These are phyloP conservation scores for Gobius niger DNA, from an alignment of 2,113 vertebrate genomes.

Conservation along the genomic window DNA sequence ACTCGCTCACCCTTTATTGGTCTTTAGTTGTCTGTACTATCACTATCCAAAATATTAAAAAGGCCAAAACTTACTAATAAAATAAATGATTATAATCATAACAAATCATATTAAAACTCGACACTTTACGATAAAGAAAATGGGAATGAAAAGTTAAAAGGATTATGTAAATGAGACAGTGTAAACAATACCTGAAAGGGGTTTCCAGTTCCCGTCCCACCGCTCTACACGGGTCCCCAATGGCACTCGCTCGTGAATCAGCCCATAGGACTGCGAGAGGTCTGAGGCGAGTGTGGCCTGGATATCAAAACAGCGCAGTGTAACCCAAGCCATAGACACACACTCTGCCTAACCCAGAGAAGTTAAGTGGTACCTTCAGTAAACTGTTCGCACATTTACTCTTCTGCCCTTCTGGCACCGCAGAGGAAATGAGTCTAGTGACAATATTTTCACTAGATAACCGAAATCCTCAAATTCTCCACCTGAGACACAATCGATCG, in stretches of 20 bases:
- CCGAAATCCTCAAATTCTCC: constrained; percentile 73
- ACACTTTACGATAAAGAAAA: no score
- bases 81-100: no score
- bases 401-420: constrained; percentile 77
- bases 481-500: constrained; percentile 77
- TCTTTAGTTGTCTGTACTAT: no score
- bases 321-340: constrained; percentile 76
- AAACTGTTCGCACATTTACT: constrained; percentile 81
- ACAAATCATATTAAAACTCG: no score
- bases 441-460: constrained; percentile 91
- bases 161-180: not conserved
- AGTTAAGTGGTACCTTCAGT: constrained; percentile 72
- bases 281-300: constrained; percentile 66
- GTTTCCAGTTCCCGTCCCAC: constrained; percentile 9
- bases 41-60: no score
- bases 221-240: constrained; percentile 35
- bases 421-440: constrained; percentile 85
- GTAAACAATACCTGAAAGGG: not conserved
- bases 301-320: constrained; percentile 77
- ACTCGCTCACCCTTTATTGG: no score
- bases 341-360: constrained; percentile 52
- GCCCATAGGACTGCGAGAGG: constrained; percentile 56
- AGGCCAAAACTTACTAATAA: no score
- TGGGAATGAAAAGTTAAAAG: not conserved
- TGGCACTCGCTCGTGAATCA: constrained; percentile 45